A percentile compares a stretch with the other conserved stretches of the same genome.
Conservation (phyloP, 2,797 vertebrate species). For the Amazona finschi region DNA sequence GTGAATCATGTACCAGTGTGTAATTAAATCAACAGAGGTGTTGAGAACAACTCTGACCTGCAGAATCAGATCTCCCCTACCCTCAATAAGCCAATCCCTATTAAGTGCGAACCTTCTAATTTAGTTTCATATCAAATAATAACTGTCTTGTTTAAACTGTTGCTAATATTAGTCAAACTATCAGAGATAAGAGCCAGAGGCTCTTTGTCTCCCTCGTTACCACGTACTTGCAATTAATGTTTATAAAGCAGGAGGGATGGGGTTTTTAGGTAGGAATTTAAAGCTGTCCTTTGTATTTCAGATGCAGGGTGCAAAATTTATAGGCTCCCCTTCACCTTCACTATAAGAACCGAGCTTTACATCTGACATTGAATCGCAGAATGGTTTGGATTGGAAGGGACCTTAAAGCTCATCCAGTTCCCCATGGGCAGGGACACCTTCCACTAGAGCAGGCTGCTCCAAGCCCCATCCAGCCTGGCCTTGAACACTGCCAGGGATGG, state of each 20-base stretch:
- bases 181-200: slow-evolving; percentile 68
- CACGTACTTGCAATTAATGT: slow-evolving; percentile 68
- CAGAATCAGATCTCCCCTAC: not conserved
- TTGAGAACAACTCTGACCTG: not conserved
- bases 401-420: not conserved
- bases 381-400: not conserved
- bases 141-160: slow-evolving; percentile 62
- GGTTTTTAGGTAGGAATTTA: slow-evolving; percentile 29
- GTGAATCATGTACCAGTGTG: fast-evolving
- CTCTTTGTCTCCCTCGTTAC: slow-evolving; percentile 43
- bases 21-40: not conserved
- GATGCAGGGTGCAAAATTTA: slow-evolving; percentile 46
- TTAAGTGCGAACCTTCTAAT: slow-evolving; percentile 38
- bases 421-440: not conserved
- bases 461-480: not conserved
- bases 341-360: slow-evolving; percentile 3
- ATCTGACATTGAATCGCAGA: not conserved
- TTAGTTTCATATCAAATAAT: slow-evolving; percentile 59
- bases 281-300: slow-evolving; percentile 19
- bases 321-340: slow-evolving; percentile 52
- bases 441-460: not conserved
- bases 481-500: not conserved
- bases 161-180: slow-evolving; percentile 74
- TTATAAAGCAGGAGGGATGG: slow-evolving; percentile 61
- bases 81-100: not conserved